A percentile compares a stretch with the other conserved stretches of the same genome.
These are phyloP conservation scores for Amphiura filiformis DNA, from an alignment of 35 echinoderm and acorn worm genomes.

Conservation along the genomic window DNA sequence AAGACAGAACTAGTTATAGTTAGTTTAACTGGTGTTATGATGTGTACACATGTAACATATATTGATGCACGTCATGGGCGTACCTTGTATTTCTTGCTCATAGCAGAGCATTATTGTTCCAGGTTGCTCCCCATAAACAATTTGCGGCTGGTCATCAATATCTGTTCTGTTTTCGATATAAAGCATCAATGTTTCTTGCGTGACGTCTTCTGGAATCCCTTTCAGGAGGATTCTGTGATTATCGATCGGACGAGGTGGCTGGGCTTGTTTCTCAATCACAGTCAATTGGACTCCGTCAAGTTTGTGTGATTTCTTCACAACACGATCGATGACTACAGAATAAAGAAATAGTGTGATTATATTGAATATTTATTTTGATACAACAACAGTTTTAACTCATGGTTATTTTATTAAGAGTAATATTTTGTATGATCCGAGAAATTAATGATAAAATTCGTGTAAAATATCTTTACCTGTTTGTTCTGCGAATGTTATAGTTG, in stretches of 20 bases:
- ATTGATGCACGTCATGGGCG: too few relatives aligned
- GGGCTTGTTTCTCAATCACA: background rate
- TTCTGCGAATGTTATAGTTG: background rate
- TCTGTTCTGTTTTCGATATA: conserved; percentile 17
- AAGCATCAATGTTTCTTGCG: conserved; percentile 1
- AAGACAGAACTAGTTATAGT: too few relatives aligned
- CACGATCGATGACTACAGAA: background rate
- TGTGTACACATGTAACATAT: too few relatives aligned
- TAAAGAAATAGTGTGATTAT: background rate
- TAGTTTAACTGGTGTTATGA: too few relatives aligned
- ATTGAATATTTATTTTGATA: too few relatives aligned
- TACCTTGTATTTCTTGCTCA: conserved; percentile 20
- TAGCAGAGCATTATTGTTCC: conserved; percentile 20
- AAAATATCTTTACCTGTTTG: background rate
- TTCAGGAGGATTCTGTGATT: background rate
- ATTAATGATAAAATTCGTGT: too few relatives aligned
- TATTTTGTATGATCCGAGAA: too few relatives aligned
- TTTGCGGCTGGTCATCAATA: background rate
- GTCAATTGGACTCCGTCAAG: background rate
- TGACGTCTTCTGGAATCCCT: conserved; percentile 15
- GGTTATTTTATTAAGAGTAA: too few relatives aligned
- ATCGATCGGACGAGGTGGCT: background rate
- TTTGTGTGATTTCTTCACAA: conserved; percentile 11
- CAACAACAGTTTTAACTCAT: too few relatives aligned
- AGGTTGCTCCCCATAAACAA: conserved; percentile 29